phyloP scores from a whole-genome alignment of 2,888 invertebrate genomes.

The Xylophagus ater region DNA sequence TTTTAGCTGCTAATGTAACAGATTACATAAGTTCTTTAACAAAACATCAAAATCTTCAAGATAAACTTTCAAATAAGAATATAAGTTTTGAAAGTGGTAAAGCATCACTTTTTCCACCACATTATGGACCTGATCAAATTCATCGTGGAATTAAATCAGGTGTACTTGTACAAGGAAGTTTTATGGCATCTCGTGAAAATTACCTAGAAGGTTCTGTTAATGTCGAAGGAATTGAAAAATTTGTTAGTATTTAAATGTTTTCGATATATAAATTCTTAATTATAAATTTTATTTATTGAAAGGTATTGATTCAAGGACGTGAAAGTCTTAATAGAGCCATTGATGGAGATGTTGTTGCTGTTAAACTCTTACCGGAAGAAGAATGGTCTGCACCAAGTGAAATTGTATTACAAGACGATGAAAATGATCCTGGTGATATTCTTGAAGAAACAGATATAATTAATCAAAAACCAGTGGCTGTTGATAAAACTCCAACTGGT shows the following conservation, averaged over 20 bases:
- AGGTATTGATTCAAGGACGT: slow-evolving; percentile 78
- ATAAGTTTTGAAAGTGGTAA: slow-evolving; percentile 48
- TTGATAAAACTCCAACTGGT: slow-evolving; percentile 54
- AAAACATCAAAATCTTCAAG: slow-evolving; percentile 56
- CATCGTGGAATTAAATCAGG: slow-evolving; percentile 71
- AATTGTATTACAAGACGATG: slow-evolving; percentile 66
- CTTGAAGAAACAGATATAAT: slow-evolving; percentile 51
- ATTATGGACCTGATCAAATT: slow-evolving; percentile 65
- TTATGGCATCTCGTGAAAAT: slow-evolving; percentile 82
- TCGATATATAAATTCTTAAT: slow-evolving; percentile 6
- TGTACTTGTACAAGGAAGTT: slow-evolving; percentile 65
- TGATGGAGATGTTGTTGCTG: slow-evolving; percentile 87
- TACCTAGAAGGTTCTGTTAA: slow-evolving; percentile 83
- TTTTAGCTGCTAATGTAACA: slow-evolving; percentile 51
- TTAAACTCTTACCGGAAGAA: slow-evolving; percentile 75
- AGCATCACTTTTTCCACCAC: slow-evolving; percentile 70
- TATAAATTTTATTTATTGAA: slow-evolving; percentile 13
- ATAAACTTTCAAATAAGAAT: slow-evolving; percentile 66
- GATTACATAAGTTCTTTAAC: slow-evolving; percentile 66
- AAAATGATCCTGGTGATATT: slow-evolving; percentile 54
- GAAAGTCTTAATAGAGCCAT: slow-evolving; percentile 83
- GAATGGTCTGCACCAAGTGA: slow-evolving; percentile 90
- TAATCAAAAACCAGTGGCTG: slow-evolving; percentile 31
- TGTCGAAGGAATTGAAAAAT: slow-evolving; percentile 67
- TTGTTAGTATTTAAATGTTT: slow-evolving; percentile 45